A percentile compares a stretch with the other conserved stretches of the same genome.
phyloP scores from a whole-genome alignment of 1,140 invertebrate species.

The Pissodes strobi region DNA sequence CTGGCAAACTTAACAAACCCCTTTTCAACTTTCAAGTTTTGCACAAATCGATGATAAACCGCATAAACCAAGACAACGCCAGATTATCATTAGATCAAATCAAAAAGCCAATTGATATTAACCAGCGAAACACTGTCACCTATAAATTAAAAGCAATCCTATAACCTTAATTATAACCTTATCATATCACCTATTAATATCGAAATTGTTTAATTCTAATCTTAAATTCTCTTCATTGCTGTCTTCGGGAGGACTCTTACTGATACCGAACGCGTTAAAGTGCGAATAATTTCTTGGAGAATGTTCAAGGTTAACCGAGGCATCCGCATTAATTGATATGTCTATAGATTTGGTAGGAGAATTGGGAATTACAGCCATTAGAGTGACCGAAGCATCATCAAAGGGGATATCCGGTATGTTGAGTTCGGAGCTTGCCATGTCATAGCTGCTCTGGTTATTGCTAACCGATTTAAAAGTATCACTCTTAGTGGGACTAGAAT shows the following conservation, averaged over 20 bases:
- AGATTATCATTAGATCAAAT: too few relatives aligned
- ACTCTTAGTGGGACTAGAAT: conserved; percentile 34
- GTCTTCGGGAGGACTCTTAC: conserved; percentile 37
- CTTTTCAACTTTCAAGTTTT: too few relatives aligned
- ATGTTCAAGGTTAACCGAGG: background rate
- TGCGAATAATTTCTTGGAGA: conserved; percentile 12
- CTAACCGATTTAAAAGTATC: conserved; percentile 43
- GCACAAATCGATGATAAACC: too few relatives aligned
- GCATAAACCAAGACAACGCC: too few relatives aligned
- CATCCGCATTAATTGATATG: conserved; percentile 5
- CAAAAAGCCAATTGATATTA: too few relatives aligned
- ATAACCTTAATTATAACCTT: background rate
- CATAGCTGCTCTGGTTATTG: conserved; percentile 39
- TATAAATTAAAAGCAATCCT: background rate
- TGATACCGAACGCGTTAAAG: conserved; percentile 40
- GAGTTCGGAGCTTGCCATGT: conserved; percentile 41
- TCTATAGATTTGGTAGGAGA: conserved; percentile 17
- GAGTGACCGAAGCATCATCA: conserved; percentile 30
- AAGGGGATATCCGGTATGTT: conserved; percentile 46
- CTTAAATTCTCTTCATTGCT: conserved; percentile 29
- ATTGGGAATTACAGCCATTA: background rate
- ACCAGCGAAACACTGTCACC: conserved; percentile 10
- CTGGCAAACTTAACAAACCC: too few relatives aligned
- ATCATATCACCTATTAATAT: conserved; percentile 43
- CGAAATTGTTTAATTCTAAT: conserved; percentile 44